Percentiles rank a stretch among this genome's conserved stretches.
Evolutionary conservation across 1,140 invertebrate species (phyloP).

Genomic region (Aphidius ervi): DNA sequence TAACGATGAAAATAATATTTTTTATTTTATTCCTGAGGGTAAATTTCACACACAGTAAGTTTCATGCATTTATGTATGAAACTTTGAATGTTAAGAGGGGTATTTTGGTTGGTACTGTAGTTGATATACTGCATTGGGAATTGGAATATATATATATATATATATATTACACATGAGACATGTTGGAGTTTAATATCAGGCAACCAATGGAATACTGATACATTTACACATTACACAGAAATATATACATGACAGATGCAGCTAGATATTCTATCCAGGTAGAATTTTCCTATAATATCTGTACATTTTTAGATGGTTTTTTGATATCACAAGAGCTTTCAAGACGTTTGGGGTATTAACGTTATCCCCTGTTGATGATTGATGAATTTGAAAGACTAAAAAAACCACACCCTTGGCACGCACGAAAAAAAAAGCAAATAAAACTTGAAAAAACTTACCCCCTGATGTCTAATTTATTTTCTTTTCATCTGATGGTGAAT

Average conservation of each 20-base stretch:
- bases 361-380: conserved; percentile 48
- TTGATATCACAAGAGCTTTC: conserved; percentile 16
- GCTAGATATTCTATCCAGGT: conserved; percentile 29
- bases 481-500: too few species aligned
- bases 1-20: conserved; percentile 27
- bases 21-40: conserved; percentile 17
- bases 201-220: conserved; percentile 8
- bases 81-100: background rate
- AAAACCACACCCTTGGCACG: too few species aligned
- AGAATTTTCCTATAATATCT: conserved; percentile 23
- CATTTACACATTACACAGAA: conserved; percentile 2
- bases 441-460: too few species aligned
- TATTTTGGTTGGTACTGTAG: background rate
- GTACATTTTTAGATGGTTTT: conserved; percentile 27
- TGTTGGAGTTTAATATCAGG: background rate
- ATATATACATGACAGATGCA: conserved; percentile 17
- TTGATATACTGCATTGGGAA: background rate
- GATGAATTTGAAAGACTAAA: conserved; percentile 34
- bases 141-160: background rate
- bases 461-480: too few species aligned
- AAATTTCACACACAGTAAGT: background rate
- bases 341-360: conserved; percentile 42
- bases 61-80: conserved; percentile 28
- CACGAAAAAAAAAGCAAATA: too few species aligned
- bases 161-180: conserved; percentile 5